phyloP scores from a whole-genome alignment of 2,888 invertebrate species.

The Sinodicranocentrus sp. region DNA sequence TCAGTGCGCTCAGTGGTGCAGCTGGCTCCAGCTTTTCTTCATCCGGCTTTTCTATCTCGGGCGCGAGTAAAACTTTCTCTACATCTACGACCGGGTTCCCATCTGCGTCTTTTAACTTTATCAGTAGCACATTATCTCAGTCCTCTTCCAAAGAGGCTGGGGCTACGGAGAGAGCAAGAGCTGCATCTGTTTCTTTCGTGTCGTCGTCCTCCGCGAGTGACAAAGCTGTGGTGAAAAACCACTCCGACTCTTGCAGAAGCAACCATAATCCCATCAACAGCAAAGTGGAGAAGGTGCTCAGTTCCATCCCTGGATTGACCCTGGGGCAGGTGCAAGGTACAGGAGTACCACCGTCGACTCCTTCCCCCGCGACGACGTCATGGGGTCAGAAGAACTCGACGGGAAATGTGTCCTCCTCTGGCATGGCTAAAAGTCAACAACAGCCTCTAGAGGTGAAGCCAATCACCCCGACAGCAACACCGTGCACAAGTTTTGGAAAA shows the following conservation, averaged over 20 bases:
- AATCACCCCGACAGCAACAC: not conserved
- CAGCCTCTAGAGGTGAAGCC: constrained; percentile 29
- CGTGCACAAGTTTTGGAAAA: not conserved
- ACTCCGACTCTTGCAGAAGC: constrained; percentile 27
- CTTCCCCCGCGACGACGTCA: constrained; percentile 46
- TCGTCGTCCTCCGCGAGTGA: not conserved
- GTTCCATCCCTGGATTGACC: constrained; percentile 69
- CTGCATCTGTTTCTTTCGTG: constrained; percentile 35
- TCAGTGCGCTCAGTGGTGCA: constrained; percentile 69
- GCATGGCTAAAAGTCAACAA: constrained; percentile 10
- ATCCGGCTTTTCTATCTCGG: constrained; percentile 38
- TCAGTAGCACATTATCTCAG: constrained; percentile 26
- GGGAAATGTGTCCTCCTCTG: not conserved
- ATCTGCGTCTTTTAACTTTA: constrained; percentile 37
- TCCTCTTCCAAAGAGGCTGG: not conserved
- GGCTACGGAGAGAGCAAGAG: constrained; percentile 27
- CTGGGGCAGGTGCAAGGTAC: constrained; percentile 74
- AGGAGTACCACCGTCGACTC: constrained; percentile 53
- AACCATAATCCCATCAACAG: constrained; percentile 65
- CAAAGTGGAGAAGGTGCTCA: constrained; percentile 73
- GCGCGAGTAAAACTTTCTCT: constrained; percentile 26
- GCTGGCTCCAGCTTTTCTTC: constrained; percentile 61
- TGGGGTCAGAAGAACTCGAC: constrained; percentile 49
- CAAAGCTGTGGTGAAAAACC: constrained; percentile 33
- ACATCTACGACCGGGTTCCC: constrained; percentile 43